phyloP scores from a whole-genome alignment of 53 echinoderm and acorn worm species.

The Paelopatides confundens region DNA sequence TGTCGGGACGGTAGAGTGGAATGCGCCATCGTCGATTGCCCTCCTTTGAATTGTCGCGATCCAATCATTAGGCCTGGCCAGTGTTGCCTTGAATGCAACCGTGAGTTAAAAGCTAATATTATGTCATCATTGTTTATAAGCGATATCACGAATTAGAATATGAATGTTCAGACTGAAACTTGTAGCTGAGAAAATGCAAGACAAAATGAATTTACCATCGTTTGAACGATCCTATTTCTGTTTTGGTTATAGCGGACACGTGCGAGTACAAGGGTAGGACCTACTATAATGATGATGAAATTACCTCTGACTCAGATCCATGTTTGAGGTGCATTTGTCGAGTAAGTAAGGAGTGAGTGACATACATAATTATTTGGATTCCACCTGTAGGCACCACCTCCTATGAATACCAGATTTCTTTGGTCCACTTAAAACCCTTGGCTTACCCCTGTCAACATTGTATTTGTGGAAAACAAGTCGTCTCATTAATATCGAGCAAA shows the following conservation, averaged over 20 bases:
- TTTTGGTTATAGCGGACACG: not conserved
- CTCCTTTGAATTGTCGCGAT: conserved; percentile 66
- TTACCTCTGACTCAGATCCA: conserved; percentile 55
- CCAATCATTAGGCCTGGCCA: conserved; percentile 67
- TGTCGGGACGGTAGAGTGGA: conserved; percentile 79
- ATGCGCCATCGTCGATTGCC: conserved; percentile 71
- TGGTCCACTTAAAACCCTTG: too few species aligned
- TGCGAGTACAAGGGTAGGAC: conserved; percentile 60
- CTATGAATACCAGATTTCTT: too few species aligned
- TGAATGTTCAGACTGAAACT: too few species aligned
- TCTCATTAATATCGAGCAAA: too few species aligned
- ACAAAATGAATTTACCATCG: too few species aligned
- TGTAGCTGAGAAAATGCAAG: too few species aligned
- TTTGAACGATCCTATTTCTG: too few species aligned
- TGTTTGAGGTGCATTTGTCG: conserved; percentile 76
- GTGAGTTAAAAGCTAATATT: conserved; percentile 24
- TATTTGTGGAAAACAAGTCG: too few species aligned
- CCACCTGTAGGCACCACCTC: too few species aligned
- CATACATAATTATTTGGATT: too few species aligned
- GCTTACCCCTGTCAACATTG: too few species aligned
- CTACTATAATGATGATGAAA: conserved; percentile 54
- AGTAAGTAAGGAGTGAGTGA: conserved; percentile 40
- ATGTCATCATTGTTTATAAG: not conserved
- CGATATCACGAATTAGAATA: too few species aligned
- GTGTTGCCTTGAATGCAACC: conserved; percentile 79